Conservation (phyloP, 1,140 invertebrate genomes). For the Hermetia illucens region DNA sequence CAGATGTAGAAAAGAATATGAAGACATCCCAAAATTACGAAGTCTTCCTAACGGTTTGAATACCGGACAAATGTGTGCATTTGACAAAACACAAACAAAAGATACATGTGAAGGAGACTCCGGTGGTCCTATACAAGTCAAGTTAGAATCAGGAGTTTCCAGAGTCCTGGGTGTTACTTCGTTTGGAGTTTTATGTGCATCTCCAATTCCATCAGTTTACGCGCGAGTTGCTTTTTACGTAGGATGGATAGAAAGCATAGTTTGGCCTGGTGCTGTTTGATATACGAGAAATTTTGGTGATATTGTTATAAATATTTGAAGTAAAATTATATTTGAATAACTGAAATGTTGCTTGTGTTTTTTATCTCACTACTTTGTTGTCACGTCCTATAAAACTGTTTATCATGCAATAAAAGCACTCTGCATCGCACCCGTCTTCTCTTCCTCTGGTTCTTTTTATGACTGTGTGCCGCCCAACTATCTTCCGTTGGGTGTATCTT, state of each 20-base stretch:
- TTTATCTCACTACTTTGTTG: too few species aligned
- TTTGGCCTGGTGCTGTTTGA: slow-evolving; percentile 38
- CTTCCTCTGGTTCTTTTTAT: too few species aligned
- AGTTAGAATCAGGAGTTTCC: slow-evolving; percentile 14
- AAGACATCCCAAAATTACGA: background rate
- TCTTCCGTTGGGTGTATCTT: too few species aligned
- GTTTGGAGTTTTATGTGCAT: slow-evolving; percentile 49
- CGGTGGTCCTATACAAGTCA: slow-evolving; percentile 45
- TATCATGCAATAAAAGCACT: too few species aligned
- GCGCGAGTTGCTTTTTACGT: slow-evolving; percentile 44
- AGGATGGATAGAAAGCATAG: slow-evolving; percentile 47
- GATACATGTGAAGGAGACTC: slow-evolving; percentile 52
- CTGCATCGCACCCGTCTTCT: too few species aligned
- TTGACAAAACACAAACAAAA: slow-evolving; percentile 33
- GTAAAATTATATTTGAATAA: too few species aligned
- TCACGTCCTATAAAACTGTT: too few species aligned
- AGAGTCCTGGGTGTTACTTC: slow-evolving; percentile 41
- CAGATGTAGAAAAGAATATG: slow-evolving; percentile 11
- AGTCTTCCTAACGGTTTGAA: slow-evolving; percentile 11
- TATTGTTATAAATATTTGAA: too few species aligned
- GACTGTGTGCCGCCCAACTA: too few species aligned
- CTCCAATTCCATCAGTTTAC: slow-evolving; percentile 44
- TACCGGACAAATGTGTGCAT: slow-evolving; percentile 36
- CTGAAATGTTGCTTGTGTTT: too few species aligned
- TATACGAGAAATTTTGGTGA: too few species aligned